Evolutionary conservation across 1,140 invertebrate species (phyloP).

Genomic region (Sarcophaga peregrina): DNA sequence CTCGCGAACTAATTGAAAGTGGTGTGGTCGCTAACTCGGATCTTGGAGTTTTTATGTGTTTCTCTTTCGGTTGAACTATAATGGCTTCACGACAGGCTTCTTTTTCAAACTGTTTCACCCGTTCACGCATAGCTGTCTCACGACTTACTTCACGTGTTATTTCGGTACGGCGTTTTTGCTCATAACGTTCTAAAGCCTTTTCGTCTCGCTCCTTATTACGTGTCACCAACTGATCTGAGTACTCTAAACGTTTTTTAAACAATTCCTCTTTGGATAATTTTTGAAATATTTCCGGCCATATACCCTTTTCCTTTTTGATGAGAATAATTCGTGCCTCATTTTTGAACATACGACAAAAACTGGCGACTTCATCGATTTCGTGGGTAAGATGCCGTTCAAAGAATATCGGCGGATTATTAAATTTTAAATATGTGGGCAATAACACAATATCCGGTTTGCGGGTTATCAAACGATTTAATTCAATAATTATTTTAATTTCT

Average conservation of each 20-base stretch:
- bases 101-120: conserved; percentile 60
- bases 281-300: conserved; percentile 62
- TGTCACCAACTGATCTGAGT: conserved; percentile 59
- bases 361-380: conserved; percentile 62
- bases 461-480: conserved; percentile 60
- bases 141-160: conserved; percentile 60
- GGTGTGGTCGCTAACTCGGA: conserved; percentile 41
- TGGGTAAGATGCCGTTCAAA: conserved; percentile 60
- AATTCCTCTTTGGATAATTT: conserved; percentile 58
- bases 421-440: conserved; percentile 60
- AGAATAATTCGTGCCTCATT: conserved; percentile 64
- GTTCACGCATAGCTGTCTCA: conserved; percentile 59
- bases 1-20: background rate
- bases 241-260: conserved; percentile 58
- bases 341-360: conserved; percentile 64
- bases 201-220: conserved; percentile 63
- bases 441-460: conserved; percentile 63
- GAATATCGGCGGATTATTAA: conserved; percentile 64
- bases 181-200: conserved; percentile 57
- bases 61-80: conserved; percentile 58
- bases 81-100: conserved; percentile 57
- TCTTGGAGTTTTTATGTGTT: conserved; percentile 45
- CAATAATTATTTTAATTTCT: conserved; percentile 64
- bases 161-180: conserved; percentile 57
- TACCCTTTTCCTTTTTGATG: conserved; percentile 58